These are phyloP conservation scores for Eristalis tenax DNA, from an alignment of 2,888 invertebrate species.

Conservation along the genomic window DNA sequence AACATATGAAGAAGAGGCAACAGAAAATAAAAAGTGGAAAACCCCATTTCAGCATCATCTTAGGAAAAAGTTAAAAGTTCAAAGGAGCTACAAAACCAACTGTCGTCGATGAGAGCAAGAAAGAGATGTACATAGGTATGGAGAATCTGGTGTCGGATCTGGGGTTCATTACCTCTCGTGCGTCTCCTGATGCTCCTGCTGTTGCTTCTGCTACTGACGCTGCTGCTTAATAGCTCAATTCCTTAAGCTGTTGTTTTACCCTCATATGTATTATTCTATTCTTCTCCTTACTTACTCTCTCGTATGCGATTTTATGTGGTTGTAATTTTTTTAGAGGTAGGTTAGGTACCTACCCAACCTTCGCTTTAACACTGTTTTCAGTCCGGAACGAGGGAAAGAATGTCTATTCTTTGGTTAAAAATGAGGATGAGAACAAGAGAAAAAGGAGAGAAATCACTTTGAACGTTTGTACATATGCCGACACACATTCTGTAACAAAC, in stretches of 20 bases:
- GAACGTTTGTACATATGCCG: conserved; percentile 61
- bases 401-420: conserved; percentile 28
- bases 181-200: neutral
- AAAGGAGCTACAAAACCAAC: neutral
- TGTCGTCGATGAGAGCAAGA: neutral
- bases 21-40: conserved; percentile 23
- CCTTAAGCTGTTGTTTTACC: conserved; percentile 56
- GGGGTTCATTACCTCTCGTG: conserved; percentile 31
- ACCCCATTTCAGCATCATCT: conserved; percentile 39
- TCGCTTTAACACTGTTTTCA: conserved; percentile 57
- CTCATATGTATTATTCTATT: conserved; percentile 48
- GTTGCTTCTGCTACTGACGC: neutral
- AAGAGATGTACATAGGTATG: neutral
- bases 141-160: conserved; percentile 14
- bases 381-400: conserved; percentile 34
- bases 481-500: conserved; percentile 60
- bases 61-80: conserved; percentile 38
- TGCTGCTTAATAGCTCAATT: conserved; percentile 59
- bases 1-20: conserved; percentile 12
- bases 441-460: conserved; percentile 48
- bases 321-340: conserved; percentile 52
- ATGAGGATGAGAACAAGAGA: conserved; percentile 24
- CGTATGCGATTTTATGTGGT: neutral
- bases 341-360: conserved; percentile 65
- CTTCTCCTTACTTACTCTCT: neutral